These are phyloP conservation scores for Corythornis vintsioides DNA, from an alignment of 2,113 vertebrate genomes.

Conservation along the genomic window DNA sequence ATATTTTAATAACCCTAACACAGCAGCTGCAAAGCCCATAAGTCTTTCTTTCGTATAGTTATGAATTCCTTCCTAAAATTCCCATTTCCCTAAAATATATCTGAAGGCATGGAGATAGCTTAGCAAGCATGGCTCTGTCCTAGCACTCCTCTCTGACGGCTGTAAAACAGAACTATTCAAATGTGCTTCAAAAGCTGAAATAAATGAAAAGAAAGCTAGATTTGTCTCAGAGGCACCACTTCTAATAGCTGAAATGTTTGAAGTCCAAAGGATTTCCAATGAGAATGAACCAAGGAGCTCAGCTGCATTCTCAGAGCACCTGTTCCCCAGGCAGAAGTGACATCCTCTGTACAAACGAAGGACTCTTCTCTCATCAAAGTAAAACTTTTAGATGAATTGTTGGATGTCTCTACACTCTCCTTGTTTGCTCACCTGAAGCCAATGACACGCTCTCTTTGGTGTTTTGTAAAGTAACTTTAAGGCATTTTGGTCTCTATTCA, in stretches of 20 bases:
- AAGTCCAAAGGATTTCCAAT: slow-evolving; percentile 8
- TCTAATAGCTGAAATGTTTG: slow-evolving; percentile 23
- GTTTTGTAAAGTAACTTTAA: background rate
- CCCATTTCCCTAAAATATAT: background rate
- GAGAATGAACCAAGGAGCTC: background rate
- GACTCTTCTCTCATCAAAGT: background rate
- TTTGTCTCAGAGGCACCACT: background rate
- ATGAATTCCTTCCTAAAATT: slow-evolving; percentile 26
- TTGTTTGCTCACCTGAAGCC: background rate
- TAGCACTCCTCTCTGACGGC: background rate
- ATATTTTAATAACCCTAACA: slow-evolving; percentile 49
- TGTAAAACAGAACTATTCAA: slow-evolving; percentile 34
- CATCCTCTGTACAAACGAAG: background rate
- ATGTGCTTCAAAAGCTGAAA: slow-evolving; percentile 32
- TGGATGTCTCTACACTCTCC: background rate
- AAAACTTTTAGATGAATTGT: background rate
- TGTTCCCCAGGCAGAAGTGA: background rate
- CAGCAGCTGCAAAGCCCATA: background rate
- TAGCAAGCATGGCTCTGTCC: background rate
- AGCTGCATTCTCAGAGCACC: accelerated
- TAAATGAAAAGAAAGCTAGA: background rate
- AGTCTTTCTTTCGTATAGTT: background rate
- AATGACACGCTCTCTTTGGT: accelerated
- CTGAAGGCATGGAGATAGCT: background rate
- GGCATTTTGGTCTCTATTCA: background rate